Evolutionary conservation across 2,797 vertebrate species (phyloP).

Genomic region (Simalia tracyae): DNA sequence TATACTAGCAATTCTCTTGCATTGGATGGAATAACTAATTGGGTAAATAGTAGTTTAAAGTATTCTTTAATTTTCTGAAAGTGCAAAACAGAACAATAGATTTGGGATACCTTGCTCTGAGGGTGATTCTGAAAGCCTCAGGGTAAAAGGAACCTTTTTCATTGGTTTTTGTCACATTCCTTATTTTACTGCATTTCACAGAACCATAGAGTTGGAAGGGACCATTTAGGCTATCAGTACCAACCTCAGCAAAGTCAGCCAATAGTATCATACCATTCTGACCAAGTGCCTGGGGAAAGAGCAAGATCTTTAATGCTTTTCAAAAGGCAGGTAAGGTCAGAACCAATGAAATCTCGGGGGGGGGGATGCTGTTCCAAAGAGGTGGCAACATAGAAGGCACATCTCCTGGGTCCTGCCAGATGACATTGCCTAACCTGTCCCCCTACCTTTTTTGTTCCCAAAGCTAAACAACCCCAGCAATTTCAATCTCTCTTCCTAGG

Average conservation of each 20-base stretch:
- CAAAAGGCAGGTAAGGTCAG: neutral
- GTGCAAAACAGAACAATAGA: conserved; percentile 29
- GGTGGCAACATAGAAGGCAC: neutral
- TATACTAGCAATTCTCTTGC: neutral
- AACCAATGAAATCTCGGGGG: neutral
- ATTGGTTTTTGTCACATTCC: neutral
- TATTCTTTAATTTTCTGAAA: conserved; percentile 35
- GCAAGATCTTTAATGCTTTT: neutral
- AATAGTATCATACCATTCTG: neutral
- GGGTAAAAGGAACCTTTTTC: neutral
- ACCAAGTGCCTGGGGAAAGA: neutral
- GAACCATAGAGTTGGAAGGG: no score
- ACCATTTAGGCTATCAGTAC: no score
- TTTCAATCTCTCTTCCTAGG: neutral
- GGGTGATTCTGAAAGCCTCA: neutral
- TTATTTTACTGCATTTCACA: neutral
- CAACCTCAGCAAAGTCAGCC: neutral
- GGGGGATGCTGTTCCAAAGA: neutral
- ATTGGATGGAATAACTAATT: conserved; percentile 47
- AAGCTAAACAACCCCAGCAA: neutral
- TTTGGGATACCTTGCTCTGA: neutral
- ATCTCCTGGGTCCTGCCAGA: neutral
- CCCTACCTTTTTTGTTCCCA: neutral
- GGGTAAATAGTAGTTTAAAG: conserved; percentile 40
- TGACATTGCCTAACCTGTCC: neutral